Conservation (phyloP, 1,140 invertebrate species). For the Nasonia giraulti region DNA sequence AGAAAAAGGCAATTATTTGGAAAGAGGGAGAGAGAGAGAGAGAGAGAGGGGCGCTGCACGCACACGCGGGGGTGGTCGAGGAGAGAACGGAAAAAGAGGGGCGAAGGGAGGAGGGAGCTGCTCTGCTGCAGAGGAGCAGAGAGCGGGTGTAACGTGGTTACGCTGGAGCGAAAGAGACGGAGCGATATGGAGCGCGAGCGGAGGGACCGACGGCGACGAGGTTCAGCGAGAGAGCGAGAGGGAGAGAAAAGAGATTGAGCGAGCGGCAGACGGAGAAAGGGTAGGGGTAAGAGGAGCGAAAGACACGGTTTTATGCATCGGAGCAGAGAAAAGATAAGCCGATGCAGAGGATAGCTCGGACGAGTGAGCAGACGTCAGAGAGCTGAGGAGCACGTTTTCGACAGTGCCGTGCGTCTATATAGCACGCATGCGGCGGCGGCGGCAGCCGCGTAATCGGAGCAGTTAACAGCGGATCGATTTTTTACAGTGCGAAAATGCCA, state of each 20-base stretch:
- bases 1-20: constrained; percentile 33
- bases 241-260: background rate
- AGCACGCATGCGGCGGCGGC: too few species aligned
- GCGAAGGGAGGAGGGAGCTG: background rate
- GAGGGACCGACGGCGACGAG: background rate
- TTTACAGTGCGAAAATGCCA: too few species aligned
- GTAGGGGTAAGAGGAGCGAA: background rate
- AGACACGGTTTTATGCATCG: background rate
- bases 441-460: background rate
- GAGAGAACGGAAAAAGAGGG: background rate
- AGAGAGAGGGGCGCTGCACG: background rate
- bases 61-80: constrained; percentile 35
- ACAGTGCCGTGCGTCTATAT: background rate
- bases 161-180: background rate
- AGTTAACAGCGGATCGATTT: background rate
- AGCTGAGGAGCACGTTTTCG: too few species aligned
- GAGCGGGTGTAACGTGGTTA: constrained; percentile 2
- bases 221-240: background rate
- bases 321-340: background rate
- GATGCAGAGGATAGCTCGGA: background rate
- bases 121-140: background rate
- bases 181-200: background rate
- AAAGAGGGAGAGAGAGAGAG: background rate
- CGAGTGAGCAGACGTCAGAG: background rate
- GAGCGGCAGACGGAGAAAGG: too few species aligned